Evolutionary conservation across 2,888 invertebrate genomes (phyloP).

Genomic region (Ormyrus rosae): DNA sequence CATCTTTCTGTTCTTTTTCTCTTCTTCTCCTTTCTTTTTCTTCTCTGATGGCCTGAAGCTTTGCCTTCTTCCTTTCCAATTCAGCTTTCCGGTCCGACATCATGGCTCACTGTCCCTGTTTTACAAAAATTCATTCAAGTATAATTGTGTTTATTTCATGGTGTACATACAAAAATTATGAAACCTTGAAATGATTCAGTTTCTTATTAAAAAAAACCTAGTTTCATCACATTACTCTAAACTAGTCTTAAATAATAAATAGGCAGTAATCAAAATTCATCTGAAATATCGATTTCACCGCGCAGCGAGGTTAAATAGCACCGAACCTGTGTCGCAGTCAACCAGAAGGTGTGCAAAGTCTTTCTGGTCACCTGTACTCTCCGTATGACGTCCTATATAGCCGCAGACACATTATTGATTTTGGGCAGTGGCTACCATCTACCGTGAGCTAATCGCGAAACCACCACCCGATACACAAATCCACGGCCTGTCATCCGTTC

Average conservation of each 20-base stretch:
- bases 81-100: constrained; percentile 96
- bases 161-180: too few relatives aligned
- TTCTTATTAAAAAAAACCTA: too few relatives aligned
- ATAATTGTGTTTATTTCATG: too few relatives aligned
- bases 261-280: too few relatives aligned
- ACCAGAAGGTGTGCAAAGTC: background rate
- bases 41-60: constrained; percentile 91
- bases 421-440: constrained; percentile 33
- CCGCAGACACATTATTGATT: constrained; percentile 45
- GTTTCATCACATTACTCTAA: too few relatives aligned
- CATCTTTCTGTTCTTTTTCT: constrained; percentile 93
- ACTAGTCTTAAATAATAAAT: too few relatives aligned
- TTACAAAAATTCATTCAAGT: background rate
- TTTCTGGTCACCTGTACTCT: constrained; percentile 40
- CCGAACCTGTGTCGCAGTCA: background rate
- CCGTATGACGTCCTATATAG: constrained; percentile 4
- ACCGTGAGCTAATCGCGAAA: too few relatives aligned
- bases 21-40: constrained; percentile 91
- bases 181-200: too few relatives aligned
- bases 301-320: background rate
- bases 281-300: too few relatives aligned
- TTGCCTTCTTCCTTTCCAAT: constrained; percentile 93
- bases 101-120: constrained; percentile 60
- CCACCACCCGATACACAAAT: too few relatives aligned
- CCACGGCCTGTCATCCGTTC: too few relatives aligned